Conservation (phyloP, 2,113 vertebrate species). For the Hucho hucho region DNA sequence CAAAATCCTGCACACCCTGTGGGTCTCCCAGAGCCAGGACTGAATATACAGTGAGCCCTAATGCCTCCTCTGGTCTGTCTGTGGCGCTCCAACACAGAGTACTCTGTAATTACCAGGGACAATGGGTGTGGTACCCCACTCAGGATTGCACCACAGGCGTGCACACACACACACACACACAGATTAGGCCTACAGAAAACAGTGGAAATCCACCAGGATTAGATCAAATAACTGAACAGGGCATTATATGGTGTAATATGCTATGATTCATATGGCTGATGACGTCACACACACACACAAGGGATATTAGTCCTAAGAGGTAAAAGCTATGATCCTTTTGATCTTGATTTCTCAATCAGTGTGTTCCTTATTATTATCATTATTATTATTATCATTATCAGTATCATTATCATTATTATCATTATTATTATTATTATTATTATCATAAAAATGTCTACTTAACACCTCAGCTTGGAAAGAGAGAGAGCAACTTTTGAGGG, state of each 20-base stretch:
- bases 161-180: constrained; percentile 5
- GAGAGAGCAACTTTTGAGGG: constrained; percentile 13
- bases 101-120: constrained; percentile 67
- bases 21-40: not conserved
- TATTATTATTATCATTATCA: too few species aligned
- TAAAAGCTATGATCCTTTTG: constrained; percentile 25
- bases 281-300: constrained; percentile 17
- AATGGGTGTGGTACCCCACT: constrained; percentile 71
- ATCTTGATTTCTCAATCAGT: constrained; percentile 30
- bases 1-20: not conserved
- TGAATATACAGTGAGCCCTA: not conserved
- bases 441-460: too few species aligned
- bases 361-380: too few species aligned
- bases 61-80: constrained; percentile 37
- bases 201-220: constrained; percentile 47
- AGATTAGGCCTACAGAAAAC: constrained; percentile 33
- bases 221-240: constrained; percentile 53
- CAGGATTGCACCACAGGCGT: constrained; percentile 62
- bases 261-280: constrained; percentile 46
- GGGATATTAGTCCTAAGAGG: not conserved
- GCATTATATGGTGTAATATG: constrained; percentile 57
- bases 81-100: constrained; percentile 59
- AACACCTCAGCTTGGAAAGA: not conserved
- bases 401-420: too few species aligned
- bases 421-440: too few species aligned